phyloP scores from a whole-genome alignment of 2,888 invertebrate species.

The Congeria kusceri region DNA sequence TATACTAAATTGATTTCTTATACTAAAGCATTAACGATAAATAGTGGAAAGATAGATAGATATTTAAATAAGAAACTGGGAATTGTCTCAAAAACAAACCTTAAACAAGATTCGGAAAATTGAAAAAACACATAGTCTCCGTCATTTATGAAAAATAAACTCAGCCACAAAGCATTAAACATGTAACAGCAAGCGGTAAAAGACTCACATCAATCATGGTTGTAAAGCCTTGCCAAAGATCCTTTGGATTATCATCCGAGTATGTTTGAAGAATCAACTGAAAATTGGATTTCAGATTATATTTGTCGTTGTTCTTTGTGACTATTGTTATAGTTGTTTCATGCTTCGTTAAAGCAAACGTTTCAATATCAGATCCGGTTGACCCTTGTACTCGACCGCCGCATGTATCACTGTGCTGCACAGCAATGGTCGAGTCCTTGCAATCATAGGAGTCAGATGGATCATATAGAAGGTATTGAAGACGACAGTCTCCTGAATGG shows the following conservation, averaged over 20 bases:
- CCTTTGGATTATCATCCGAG: conserved; percentile 15
- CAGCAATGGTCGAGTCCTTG: conserved; percentile 23
- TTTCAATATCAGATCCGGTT: neutral
- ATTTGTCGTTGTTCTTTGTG: conserved; percentile 32
- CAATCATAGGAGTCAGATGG: conserved; percentile 26
- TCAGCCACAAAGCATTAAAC: too few species aligned
- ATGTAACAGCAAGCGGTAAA: too few species aligned
- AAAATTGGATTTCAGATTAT: conserved; percentile 23
- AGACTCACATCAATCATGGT: conserved; percentile 8
- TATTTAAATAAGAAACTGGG: too few species aligned
- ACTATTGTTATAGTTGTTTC: conserved; percentile 23
- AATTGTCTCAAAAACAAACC: too few species aligned
- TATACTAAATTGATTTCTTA: too few species aligned
- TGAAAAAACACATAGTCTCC: too few species aligned
- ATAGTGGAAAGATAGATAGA: too few species aligned
- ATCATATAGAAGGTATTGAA: conserved; percentile 25
- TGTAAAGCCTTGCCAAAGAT: conserved; percentile 6
- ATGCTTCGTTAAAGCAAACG: neutral
- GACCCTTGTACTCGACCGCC: conserved; percentile 18
- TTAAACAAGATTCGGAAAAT: too few species aligned
- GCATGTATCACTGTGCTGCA: conserved; percentile 12
- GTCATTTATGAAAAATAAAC: too few species aligned
- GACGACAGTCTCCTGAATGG: neutral
- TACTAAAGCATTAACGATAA: too few species aligned
- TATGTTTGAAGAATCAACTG: neutral